phyloP scores from a whole-genome alignment of 2,113 vertebrate species.

The Thalassarche chlororhynchos region DNA sequence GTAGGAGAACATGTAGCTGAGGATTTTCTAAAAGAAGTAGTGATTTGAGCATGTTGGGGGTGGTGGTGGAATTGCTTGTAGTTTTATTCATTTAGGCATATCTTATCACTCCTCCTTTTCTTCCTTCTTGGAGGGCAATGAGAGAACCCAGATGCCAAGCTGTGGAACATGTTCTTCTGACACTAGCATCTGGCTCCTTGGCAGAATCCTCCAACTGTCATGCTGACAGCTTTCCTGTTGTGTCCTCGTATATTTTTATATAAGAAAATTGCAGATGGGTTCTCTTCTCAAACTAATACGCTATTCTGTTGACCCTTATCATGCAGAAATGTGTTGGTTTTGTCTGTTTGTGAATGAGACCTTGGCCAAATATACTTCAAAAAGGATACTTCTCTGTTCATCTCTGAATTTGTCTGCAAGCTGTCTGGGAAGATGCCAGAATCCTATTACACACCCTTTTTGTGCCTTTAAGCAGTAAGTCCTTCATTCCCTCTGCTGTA shows the following conservation, averaged over 20 bases:
- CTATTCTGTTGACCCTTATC: slow-evolving; percentile 65
- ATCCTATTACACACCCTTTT: slow-evolving; percentile 69
- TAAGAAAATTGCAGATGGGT: slow-evolving; percentile 65
- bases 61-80: slow-evolving; percentile 46
- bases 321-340: slow-evolving; percentile 63
- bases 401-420: slow-evolving; percentile 72
- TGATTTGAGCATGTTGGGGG: slow-evolving; percentile 41
- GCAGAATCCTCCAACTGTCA: slow-evolving; percentile 73
- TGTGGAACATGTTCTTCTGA: slow-evolving; percentile 79
- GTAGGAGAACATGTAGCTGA: slow-evolving; percentile 41
- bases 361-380: slow-evolving; percentile 66
- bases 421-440: slow-evolving; percentile 70
- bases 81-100: slow-evolving; percentile 72
- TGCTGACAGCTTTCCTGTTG: slow-evolving; percentile 75
- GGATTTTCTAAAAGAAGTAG: slow-evolving; percentile 58
- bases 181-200: slow-evolving; percentile 72
- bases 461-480: slow-evolving; percentile 69
- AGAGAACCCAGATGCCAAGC: slow-evolving; percentile 77
- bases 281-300: slow-evolving; percentile 64
- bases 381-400: slow-evolving; percentile 56
- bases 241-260: slow-evolving; percentile 71
- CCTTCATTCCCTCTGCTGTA: slow-evolving; percentile 63
- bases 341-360: slow-evolving; percentile 59
- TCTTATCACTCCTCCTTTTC: slow-evolving; percentile 73
- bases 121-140: slow-evolving; percentile 61